Evolutionary conservation across 92 coral and sea anemone genomes (phyloP), one percentile per base, ranked within the genome.

Genomic region (Siderastrea radians): DNA sequence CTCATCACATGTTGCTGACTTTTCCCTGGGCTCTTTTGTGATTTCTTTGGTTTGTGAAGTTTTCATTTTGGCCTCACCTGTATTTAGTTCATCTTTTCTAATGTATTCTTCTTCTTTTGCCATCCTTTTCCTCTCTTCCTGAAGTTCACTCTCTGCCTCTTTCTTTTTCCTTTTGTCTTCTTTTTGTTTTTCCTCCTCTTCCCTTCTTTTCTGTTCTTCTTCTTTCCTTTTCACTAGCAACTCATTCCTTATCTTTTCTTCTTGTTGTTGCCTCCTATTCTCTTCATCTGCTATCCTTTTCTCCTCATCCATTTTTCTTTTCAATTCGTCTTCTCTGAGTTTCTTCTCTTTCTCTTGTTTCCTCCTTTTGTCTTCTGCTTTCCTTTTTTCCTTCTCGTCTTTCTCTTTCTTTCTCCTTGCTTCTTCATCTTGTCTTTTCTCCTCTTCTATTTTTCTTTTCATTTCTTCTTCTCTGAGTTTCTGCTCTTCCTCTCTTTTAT

Each of bases 251-350:
- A 43, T 57, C 49, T 67, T 53, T 16, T 73, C 75, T 57, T 54
- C 73, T 52, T 74, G 62, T 54, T 76, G 16, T 66, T 46, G 57
- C 72, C 53, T 87, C 53, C 68, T 55, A 10, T 46, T 13, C 75
- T 65, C 83, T 59, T 86, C 66, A 49, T 60, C 67, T 77, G 58
- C 78, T 82, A 82, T 72, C 55, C 80, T 80, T 80, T 77, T 68
- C 64, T 86, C 77, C 68, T 83, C 82, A 57, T 59, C 74, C 14
- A 52, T 17, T 67, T 70, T 81, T 38, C 68, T 59, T 38, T 88
- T 74, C 17, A 26, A 17, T 44, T 77, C 72, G n/a, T 61, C 70
- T 49, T 78, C 78, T 53, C 53, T 80, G 7, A 45, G 62, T 46
- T 59, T 68, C 44, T 86, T 45, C 38, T 83, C 67, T 10, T 13